Conservation (phyloP, 2,113 vertebrate species). For the Mesocricetus auratus region DNA sequence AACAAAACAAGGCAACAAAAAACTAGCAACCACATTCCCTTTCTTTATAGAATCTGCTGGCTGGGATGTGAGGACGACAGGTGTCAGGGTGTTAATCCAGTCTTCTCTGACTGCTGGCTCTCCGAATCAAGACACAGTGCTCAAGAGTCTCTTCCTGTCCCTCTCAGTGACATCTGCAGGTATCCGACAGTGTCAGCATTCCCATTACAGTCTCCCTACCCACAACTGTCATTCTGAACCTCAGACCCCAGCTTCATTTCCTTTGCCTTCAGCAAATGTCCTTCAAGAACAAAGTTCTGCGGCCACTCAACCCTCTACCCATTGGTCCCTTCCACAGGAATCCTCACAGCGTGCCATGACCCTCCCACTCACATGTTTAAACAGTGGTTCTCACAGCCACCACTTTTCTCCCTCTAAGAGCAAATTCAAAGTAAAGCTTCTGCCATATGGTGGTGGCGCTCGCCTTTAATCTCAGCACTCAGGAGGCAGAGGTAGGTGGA, state of each 20-base stretch:
- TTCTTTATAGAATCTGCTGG: not conserved
- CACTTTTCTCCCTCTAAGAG: not conserved
- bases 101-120: not conserved
- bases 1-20: not conserved
- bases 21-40: not conserved
- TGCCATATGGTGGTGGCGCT: too few relatives aligned
- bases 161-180: not conserved
- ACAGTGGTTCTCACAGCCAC: not conserved
- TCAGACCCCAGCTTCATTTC: not conserved
- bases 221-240: not conserved
- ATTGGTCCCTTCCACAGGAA: not conserved
- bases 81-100: too few relatives aligned
- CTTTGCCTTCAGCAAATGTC: slow-evolving; percentile 14
- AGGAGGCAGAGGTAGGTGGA: too few relatives aligned
- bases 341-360: not conserved
- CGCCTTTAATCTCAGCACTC: too few relatives aligned
- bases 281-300: not conserved
- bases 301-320: not conserved
- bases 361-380: not conserved
- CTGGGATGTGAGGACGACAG: not conserved
- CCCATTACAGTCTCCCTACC: not conserved
- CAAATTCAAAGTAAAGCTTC: not conserved
- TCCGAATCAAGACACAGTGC: not conserved
- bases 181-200: accelerated
- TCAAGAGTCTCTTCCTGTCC: not conserved